phyloP scores from a whole-genome alignment of 2,888 invertebrate genomes.

The Nemotelus pantherinus region DNA sequence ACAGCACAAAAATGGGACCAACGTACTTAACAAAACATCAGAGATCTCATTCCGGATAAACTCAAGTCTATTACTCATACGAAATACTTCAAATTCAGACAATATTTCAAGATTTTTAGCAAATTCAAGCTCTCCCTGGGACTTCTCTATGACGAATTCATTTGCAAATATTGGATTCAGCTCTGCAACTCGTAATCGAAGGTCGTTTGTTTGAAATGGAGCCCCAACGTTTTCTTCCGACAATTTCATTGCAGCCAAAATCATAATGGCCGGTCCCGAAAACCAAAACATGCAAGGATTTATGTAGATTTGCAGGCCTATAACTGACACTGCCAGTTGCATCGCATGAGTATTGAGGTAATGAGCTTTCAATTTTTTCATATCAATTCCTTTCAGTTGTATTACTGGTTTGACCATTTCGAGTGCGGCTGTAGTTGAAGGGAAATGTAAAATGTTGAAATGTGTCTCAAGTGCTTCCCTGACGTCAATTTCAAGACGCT shows the following conservation, averaged over 20 bases:
- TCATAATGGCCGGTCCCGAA: conserved; percentile 71
- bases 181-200: conserved; percentile 42
- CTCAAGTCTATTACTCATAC: conserved; percentile 58
- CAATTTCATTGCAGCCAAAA: conserved; percentile 62
- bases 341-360: conserved; percentile 73
- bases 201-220: conserved; percentile 42
- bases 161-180: conserved; percentile 69
- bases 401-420: conserved; percentile 53
- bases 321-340: conserved; percentile 73
- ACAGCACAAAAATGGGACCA: conserved; percentile 72
- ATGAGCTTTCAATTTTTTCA: conserved; percentile 68
- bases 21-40: conserved; percentile 69
- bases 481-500: conserved; percentile 65
- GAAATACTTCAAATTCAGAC: conserved; percentile 58
- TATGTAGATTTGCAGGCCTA: conserved; percentile 79
- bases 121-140: conserved; percentile 67
- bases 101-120: conserved; percentile 62
- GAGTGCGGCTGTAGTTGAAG: conserved; percentile 32
- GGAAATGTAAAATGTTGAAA: conserved; percentile 59
- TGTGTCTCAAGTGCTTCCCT: conserved; percentile 71
- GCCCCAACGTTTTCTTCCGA: conserved; percentile 52
- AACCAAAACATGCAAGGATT: conserved; percentile 79
- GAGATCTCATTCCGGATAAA: conserved; percentile 65
- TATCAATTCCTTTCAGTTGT: conserved; percentile 63
- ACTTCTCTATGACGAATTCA: conserved; percentile 73